Evolutionary conservation across 2,797 vertebrate genomes (phyloP), one percentile per base, ranked within the genome.

Genomic region (Galago senegalensis): DNA sequence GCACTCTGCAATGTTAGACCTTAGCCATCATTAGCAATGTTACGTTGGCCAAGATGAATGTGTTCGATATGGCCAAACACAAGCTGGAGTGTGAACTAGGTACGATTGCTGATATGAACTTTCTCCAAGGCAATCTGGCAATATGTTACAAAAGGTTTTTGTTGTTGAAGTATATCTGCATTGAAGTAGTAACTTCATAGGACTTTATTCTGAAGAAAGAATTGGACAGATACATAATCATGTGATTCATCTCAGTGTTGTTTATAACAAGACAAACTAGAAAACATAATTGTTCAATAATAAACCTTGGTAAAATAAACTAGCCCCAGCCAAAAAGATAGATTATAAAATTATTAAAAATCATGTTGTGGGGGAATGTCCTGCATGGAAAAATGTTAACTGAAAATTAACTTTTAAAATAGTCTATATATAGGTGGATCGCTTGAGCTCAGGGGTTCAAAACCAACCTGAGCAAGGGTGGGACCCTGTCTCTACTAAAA

Each of bases 321-420:
- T 21, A 89, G 56, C 13, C 37, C 20, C 12, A 76, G 43, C 10
- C n/a, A 5, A 56, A 95, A 95, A 92, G 16, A 72, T 31, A 61
- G n/a, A 91, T 25, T 34, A 80, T 31, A 43, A 91, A 49, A 23
- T 72, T 29, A 91, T 86, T 69, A 69, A 91, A 93, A 75, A 49
- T 80, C 14, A 70, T 49, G 21, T 25, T 89, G 10, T 18, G 53
- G 40, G n/a, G 67, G 60, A 87, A 67, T 53, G 25, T 67, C 43
- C 65, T 61, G 23, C 27, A 58, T 58, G 27, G 37, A 29, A 77
- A 91, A 87, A 72, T 58, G 70, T 63, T 69, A 53, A 76, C 31
- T 92, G 31, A 89, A 82, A 86, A 81, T 72, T 86, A 65, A 94
- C 37, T 93, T 73, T 77, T 61, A 94, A 94, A 90, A 60, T 73